Percentiles rank a stretch among this genome's conserved stretches.
phyloP scores from a whole-genome alignment of 1,140 invertebrate species.

The Holotrichia oblita region DNA sequence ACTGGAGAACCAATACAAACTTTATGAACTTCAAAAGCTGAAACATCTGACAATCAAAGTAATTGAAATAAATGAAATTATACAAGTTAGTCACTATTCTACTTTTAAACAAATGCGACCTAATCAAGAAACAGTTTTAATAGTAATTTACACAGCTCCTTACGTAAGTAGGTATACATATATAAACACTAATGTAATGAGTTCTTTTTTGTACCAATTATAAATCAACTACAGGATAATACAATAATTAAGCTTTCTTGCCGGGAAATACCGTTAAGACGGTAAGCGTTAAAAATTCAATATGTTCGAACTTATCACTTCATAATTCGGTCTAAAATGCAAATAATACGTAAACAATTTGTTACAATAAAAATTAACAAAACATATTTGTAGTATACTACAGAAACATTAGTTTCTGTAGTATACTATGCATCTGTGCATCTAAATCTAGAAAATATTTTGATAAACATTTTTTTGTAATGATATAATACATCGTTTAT shows the following conservation, averaged over 20 bases:
- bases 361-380: background rate
- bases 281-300: background rate
- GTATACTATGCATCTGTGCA: too few relatives aligned
- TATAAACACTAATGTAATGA: background rate
- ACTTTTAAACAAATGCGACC: background rate
- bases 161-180: background rate
- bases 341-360: background rate
- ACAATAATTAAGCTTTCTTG: background rate
- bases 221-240: background rate
- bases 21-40: background rate
- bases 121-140: background rate
- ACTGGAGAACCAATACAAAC: too few relatives aligned
- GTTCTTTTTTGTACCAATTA: background rate
- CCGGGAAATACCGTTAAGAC: constrained; percentile 1
- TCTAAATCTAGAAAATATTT: background rate
- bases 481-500: background rate
- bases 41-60: background rate
- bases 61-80: too few relatives aligned
- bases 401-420: too few relatives aligned
- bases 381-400: background rate
- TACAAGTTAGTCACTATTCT: too few relatives aligned
- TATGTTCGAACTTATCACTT: background rate
- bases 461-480: background rate
- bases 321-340: constrained; percentile 12
- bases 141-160: background rate